Percentiles rank a stretch among this genome's conserved stretches.
phyloP scores from a whole-genome alignment of 2,888 invertebrate species.

The Drosophila paramelanica region DNA sequence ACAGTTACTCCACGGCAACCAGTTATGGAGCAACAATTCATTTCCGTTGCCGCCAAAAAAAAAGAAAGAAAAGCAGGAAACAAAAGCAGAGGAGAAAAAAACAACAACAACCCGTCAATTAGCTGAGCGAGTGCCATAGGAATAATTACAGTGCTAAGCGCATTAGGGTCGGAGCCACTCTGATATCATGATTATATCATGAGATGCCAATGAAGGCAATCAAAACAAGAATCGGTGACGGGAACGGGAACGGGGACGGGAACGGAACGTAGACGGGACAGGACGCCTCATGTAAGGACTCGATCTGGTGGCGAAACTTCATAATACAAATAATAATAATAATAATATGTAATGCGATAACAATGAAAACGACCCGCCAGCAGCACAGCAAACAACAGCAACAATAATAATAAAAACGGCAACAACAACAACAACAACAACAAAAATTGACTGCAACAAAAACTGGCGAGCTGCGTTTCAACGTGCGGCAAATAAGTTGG shows the following conservation, averaged over 20 bases:
- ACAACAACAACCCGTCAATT: conserved; percentile 40
- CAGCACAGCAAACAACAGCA: conserved; percentile 1
- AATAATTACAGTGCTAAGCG: conserved; percentile 42
- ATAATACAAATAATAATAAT: conserved; percentile 16
- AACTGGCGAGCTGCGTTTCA: not conserved
- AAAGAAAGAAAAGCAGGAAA: not conserved
- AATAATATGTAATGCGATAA: conserved; percentile 41
- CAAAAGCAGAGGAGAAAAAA: not conserved
- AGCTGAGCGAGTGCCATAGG: conserved; percentile 26
- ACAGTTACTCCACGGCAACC: conserved; percentile 1
- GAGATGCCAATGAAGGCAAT: conserved; percentile 22
- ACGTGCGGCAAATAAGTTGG: conserved; percentile 40
- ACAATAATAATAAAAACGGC: conserved; percentile 13
- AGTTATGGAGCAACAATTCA: conserved; percentile 32
- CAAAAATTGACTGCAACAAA: conserved; percentile 10
- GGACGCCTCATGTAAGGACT: conserved; percentile 1
- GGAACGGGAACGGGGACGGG: too few relatives aligned
- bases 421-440: not conserved
- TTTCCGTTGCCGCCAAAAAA: conserved; percentile 6
- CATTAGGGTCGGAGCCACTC: conserved; percentile 26
- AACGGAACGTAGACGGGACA: not conserved
- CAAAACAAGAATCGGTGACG: conserved; percentile 22
- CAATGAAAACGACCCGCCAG: conserved; percentile 44
- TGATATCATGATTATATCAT: conserved; percentile 3
- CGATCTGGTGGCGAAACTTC: not conserved